These are phyloP conservation scores for Cardiocondyla obscurior DNA, from an alignment of 1,140 invertebrate genomes.

Conservation along the genomic window DNA sequence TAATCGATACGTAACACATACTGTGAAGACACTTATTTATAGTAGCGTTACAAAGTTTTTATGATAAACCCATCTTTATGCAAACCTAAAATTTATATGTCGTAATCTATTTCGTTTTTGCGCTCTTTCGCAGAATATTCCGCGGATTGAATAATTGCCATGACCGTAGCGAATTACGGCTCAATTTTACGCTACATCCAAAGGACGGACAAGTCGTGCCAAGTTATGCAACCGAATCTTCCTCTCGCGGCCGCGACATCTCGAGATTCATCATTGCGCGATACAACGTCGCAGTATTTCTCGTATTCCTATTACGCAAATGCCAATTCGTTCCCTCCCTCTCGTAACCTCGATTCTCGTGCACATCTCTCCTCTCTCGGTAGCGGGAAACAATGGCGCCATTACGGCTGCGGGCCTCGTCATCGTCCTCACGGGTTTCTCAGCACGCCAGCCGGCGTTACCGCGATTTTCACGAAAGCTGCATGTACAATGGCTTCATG, in stretches of 20 bases:
- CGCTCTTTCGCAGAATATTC: neutral
- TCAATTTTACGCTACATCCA: slow-evolving; percentile 25
- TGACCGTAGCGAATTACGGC: neutral
- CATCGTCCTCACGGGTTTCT: slow-evolving; percentile 52
- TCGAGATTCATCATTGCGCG: slow-evolving; percentile 41
- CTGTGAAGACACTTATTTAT: neutral
- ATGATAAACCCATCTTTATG: neutral
- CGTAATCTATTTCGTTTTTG: neutral
- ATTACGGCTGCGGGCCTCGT: slow-evolving; percentile 49
- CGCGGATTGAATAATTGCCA: slow-evolving; percentile 1
- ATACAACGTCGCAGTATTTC: slow-evolving; percentile 48
- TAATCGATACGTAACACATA: neutral
- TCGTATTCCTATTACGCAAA: slow-evolving; percentile 62
- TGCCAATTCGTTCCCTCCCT: slow-evolving; percentile 61
- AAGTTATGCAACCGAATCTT: slow-evolving; percentile 54
- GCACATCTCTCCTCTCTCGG: slow-evolving; percentile 56
- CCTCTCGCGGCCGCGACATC: slow-evolving; percentile 51
- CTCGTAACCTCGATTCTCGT: slow-evolving; percentile 60
- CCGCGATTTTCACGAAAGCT: slow-evolving; percentile 70
- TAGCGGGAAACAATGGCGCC: slow-evolving; percentile 62
- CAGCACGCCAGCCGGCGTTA: slow-evolving; percentile 50
- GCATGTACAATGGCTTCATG: slow-evolving; percentile 17
- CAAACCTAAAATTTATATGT: neutral
- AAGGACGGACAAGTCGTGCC: slow-evolving; percentile 13
- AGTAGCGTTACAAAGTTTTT: neutral